phyloP scores from a whole-genome alignment of 2,888 invertebrate species.

The Drosophila colorata region DNA sequence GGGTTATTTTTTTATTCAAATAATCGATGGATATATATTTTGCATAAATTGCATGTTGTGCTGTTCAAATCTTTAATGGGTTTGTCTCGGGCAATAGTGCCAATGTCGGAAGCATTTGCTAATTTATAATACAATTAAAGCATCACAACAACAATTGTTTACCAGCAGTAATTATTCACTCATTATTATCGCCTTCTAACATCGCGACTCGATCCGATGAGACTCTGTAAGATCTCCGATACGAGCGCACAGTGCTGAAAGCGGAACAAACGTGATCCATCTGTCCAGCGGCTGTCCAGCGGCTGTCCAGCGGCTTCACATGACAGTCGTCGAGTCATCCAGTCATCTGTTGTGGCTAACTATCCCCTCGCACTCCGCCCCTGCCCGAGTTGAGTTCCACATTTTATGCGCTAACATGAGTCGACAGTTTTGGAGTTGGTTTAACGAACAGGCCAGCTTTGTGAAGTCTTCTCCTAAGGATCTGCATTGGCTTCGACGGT shows the following conservation, averaged over 20 bases:
- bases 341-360: background rate
- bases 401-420: conserved; percentile 18
- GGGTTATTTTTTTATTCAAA: too few species aligned
- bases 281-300: conserved; percentile 19
- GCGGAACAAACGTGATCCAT: conserved; percentile 52
- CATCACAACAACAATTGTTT: conserved; percentile 14
- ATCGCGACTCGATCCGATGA: conserved; percentile 5
- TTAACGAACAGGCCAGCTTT: background rate
- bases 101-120: conserved; percentile 39
- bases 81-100: background rate
- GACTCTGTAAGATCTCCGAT: conserved; percentile 40
- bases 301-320: conserved; percentile 8
- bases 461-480: conserved; percentile 17
- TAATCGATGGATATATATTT: too few species aligned
- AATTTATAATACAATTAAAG: conserved; percentile 38
- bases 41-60: background rate
- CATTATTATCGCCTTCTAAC: conserved; percentile 22
- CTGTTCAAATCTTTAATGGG: too few species aligned
- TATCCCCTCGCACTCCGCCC: background rate
- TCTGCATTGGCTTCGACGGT: conserved; percentile 18
- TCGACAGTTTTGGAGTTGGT: conserved; percentile 20
- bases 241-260: conserved; percentile 26
- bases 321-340: conserved; percentile 12
- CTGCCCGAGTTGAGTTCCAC: background rate
- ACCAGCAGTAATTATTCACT: conserved; percentile 22